These are phyloP conservation scores for Bombus confusus DNA, from an alignment of 1,140 invertebrate genomes.

Conservation along the genomic window DNA sequence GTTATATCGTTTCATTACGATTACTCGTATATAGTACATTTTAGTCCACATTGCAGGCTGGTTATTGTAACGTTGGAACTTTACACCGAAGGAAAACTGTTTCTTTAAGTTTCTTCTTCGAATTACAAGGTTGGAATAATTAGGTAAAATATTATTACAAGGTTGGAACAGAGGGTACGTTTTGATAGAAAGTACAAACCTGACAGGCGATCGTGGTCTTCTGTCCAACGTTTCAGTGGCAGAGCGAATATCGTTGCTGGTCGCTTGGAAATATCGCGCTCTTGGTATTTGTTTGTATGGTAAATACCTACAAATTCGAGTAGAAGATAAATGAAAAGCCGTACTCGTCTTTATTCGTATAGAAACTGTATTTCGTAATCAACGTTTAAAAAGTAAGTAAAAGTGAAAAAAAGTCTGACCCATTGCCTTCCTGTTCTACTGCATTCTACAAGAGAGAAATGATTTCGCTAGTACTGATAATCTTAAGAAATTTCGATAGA, in stretches of 20 bases:
- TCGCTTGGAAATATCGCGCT: constrained; percentile 5
- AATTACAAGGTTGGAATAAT: not conserved
- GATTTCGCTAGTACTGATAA: not conserved
- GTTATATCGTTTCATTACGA: not conserved
- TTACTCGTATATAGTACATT: not conserved
- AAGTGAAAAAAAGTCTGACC: no score
- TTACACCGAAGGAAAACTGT: not conserved
- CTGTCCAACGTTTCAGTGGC: not conserved
- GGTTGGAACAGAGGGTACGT: not conserved
- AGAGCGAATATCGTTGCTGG: not conserved
- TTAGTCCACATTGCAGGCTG: not conserved
- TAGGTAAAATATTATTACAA: not conserved
- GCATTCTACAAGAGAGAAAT: no score
- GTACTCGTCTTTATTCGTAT: no score
- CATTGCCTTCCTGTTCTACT: not conserved
- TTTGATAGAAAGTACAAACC: constrained; percentile 12
- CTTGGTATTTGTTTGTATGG: constrained; percentile 36
- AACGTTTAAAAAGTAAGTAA: not conserved
- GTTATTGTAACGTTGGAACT: not conserved
- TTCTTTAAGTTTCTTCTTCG: not conserved
- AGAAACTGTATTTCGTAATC: not conserved
- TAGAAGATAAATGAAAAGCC: not conserved
- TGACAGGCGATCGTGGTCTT: constrained; percentile 39
- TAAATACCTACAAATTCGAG: constrained; percentile 23
- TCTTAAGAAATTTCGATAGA: not conserved